Conservation (phyloP, 92 coral and sea anemone genomes). For the Epizoanthus fatuus region DNA sequence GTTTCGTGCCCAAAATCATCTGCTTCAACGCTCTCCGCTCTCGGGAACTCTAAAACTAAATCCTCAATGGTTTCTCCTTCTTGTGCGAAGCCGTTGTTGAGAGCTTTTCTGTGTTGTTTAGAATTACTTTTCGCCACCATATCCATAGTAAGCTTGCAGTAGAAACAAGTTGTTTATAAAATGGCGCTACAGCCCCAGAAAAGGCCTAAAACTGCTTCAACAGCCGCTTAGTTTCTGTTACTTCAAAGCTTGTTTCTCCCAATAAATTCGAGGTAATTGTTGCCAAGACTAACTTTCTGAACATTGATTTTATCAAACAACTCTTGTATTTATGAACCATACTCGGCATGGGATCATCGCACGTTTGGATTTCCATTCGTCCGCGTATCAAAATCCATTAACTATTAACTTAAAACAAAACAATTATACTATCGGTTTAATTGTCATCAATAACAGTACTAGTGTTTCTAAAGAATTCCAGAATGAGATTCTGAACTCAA, state of each 20-base stretch:
- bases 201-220: not conserved
- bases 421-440: too few relatives aligned
- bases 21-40: not conserved
- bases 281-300: not conserved
- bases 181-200: not conserved
- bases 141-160: not conserved
- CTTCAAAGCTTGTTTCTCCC: not conserved
- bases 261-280: not conserved
- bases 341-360: not conserved
- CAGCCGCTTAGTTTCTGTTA: not conserved
- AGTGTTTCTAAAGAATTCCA: too few relatives aligned
- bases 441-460: too few relatives aligned
- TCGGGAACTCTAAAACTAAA: not conserved
- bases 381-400: too few relatives aligned
- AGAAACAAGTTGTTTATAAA: not conserved
- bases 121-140: not conserved
- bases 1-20: not conserved
- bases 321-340: not conserved
- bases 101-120: not conserved
- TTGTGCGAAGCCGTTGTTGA: not conserved
- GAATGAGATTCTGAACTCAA: too few relatives aligned
- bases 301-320: not conserved
- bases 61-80: slow-evolving; percentile 1
- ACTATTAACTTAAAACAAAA: too few relatives aligned
- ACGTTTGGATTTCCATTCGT: not conserved